These are phyloP conservation scores for Stylophora pistillata DNA, from an alignment of 64 coral and sea anemone genomes.

Conservation along the genomic window DNA sequence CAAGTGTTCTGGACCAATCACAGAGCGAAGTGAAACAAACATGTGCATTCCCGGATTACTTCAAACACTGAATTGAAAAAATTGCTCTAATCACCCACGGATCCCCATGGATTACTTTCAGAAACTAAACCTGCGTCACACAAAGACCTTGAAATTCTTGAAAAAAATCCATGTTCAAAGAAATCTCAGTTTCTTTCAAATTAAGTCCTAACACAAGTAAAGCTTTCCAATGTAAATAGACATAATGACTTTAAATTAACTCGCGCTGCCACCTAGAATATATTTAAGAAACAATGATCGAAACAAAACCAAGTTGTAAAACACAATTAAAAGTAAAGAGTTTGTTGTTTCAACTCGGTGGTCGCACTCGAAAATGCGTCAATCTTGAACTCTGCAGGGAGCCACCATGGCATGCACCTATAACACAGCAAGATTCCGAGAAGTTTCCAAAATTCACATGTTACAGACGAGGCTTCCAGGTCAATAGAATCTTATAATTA, in stretches of 20 bases:
- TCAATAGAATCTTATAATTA: not conserved
- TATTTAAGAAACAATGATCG: not conserved
- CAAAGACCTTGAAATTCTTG: not conserved
- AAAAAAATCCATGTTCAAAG: not conserved
- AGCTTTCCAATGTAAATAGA: too few species aligned
- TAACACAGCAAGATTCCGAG: not conserved
- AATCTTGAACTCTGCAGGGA: not conserved
- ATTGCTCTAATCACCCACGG: too few species aligned
- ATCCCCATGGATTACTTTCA: too few species aligned
- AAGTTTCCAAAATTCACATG: not conserved
- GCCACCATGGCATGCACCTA: not conserved
- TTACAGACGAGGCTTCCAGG: not conserved
- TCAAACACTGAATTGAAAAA: too few species aligned
- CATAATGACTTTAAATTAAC: not conserved
- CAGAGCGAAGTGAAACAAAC: too few species aligned
- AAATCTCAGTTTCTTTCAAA: too few species aligned
- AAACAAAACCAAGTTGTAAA: slow-evolving; percentile 13
- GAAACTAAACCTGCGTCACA: not conserved
- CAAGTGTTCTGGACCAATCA: too few species aligned
- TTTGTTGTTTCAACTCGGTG: not conserved
- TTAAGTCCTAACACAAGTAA: too few species aligned
- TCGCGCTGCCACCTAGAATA: not conserved
- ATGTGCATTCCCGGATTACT: too few species aligned
- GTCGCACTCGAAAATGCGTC: not conserved
- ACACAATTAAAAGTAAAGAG: slow-evolving; percentile 26